Evolutionary conservation across 2,888 invertebrate species (phyloP).

Genomic region (Aspidapion aeneum): DNA sequence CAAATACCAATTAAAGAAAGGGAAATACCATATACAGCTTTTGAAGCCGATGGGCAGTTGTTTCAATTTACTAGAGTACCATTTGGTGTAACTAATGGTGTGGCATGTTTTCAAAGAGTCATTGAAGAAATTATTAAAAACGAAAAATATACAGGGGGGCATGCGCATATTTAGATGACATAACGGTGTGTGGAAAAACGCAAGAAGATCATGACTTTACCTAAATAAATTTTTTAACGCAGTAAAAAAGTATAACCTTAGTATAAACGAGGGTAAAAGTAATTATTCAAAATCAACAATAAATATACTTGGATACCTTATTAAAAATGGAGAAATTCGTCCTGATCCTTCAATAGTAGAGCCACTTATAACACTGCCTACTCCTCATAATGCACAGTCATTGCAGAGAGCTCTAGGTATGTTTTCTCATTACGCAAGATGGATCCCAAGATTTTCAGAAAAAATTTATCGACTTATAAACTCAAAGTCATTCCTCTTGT

Average conservation of each 20-base stretch:
- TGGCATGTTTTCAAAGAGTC: constrained; percentile 7
- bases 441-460: neutral
- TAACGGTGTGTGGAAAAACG: neutral
- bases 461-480: neutral
- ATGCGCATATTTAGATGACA: neutral
- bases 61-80: constrained; percentile 12
- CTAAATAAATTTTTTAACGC: neutral
- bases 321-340: neutral
- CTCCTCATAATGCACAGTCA: neutral
- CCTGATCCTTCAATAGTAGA: neutral
- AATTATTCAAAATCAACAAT: neutral
- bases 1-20: constrained; percentile 12
- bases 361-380: neutral
- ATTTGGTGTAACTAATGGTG: constrained; percentile 15
- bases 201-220: neutral
- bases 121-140: neutral
- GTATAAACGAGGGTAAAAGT: neutral
- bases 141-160: too few species aligned
- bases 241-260: neutral
- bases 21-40: constrained; percentile 13
- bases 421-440: neutral
- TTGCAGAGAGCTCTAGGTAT: neutral
- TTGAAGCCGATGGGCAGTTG: constrained; percentile 10
- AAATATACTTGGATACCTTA: neutral
- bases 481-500: neutral